Evolutionary conservation across 2,113 vertebrate genomes (phyloP).

Genomic region (Formicarius rufipectus): DNA sequence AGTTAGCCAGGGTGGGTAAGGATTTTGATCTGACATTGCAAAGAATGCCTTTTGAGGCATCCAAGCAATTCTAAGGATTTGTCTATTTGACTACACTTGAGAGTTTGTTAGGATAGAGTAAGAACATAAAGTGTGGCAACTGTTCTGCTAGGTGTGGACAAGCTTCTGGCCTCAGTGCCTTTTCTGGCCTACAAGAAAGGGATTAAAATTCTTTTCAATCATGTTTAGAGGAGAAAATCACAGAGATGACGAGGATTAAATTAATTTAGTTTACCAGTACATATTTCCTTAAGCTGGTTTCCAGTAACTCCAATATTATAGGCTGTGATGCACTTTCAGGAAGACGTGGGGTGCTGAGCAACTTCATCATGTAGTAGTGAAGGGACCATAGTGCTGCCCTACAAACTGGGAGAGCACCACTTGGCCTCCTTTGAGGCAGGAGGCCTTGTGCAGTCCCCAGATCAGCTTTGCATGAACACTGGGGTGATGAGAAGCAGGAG

Average conservation of each 20-base stretch:
- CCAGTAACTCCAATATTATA: background rate
- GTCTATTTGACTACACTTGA: background rate
- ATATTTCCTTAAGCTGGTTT: conserved; percentile 17
- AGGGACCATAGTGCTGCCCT: background rate
- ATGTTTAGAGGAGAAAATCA: background rate
- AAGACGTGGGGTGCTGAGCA: background rate
- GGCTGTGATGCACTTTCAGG: background rate
- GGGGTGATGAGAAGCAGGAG: background rate
- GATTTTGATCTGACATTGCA: background rate
- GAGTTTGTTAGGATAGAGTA: background rate
- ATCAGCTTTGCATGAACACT: background rate
- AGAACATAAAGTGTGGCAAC: background rate
- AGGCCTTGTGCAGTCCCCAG: accelerated
- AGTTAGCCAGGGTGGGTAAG: background rate
- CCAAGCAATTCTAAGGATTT: background rate
- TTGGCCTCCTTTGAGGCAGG: background rate
- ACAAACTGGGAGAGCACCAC: background rate
- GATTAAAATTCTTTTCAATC: conserved; percentile 58
- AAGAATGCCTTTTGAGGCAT: background rate
- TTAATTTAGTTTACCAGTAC: background rate
- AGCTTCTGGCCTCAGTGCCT: background rate
- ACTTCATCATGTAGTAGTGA: accelerated
- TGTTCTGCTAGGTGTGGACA: background rate
- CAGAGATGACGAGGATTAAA: conserved; percentile 33
- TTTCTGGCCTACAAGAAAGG: background rate